Percentiles rank a stretch among this genome's conserved stretches.
Conservation (phyloP, 2,797 vertebrate species). For the Triplophysa yarkandensis region DNA sequence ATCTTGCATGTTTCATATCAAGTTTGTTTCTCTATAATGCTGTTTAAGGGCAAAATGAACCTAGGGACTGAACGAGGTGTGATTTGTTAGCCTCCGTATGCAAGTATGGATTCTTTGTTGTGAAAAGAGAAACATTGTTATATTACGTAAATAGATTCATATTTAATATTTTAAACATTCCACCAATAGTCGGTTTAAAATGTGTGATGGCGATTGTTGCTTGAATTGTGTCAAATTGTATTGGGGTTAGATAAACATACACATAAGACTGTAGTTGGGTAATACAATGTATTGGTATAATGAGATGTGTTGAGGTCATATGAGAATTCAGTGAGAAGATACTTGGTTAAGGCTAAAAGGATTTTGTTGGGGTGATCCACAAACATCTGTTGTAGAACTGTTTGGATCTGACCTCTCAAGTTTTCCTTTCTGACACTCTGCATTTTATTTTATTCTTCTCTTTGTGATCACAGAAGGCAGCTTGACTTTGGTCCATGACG, state of each 20-base stretch:
- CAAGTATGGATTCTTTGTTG: neutral
- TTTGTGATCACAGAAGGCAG: neutral
- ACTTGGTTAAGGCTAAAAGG: too few relatives aligned
- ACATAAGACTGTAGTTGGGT: neutral
- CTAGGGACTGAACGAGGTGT: neutral
- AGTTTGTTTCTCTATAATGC: constrained; percentile 27
- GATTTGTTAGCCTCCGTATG: neutral
- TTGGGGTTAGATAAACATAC: neutral
- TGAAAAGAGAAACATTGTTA: neutral
- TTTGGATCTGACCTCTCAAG: too few relatives aligned
- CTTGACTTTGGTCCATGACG: too few relatives aligned
- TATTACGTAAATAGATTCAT: too few relatives aligned
- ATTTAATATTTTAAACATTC: neutral
- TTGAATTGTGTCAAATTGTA: neutral
- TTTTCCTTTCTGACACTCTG: too few relatives aligned
- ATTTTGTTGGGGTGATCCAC: too few relatives aligned
- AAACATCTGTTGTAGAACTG: too few relatives aligned
- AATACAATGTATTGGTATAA: neutral
- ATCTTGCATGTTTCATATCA: constrained; percentile 14
- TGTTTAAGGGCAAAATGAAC: constrained; percentile 4
- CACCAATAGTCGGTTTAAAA: neutral
- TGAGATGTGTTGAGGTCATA: neutral
- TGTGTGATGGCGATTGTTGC: neutral
- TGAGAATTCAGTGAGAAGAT: neutral
- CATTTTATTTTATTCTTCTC: neutral